These are phyloP conservation scores for Rhinatrema bivittatum DNA, from an alignment of 2,797 vertebrate genomes.

Conservation along the genomic window DNA sequence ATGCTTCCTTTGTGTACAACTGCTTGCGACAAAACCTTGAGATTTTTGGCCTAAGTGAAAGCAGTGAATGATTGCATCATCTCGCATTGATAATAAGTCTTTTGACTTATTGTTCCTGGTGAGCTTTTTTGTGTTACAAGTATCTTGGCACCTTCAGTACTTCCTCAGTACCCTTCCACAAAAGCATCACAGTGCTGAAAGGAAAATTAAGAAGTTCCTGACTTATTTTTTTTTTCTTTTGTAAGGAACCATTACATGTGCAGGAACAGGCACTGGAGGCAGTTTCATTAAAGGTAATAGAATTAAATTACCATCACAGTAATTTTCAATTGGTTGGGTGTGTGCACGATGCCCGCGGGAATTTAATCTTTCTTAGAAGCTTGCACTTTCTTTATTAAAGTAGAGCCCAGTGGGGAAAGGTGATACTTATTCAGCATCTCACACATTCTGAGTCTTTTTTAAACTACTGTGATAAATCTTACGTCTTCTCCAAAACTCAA, in stretches of 20 bases:
- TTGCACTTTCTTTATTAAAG: constrained; percentile 32
- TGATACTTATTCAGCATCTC: not conserved
- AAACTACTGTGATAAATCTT: constrained; percentile 37
- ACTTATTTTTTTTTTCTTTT: constrained; percentile 8
- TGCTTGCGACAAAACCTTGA: too few species aligned
- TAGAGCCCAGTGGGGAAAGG: constrained; percentile 11
- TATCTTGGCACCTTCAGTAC: not conserved
- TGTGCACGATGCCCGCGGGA: constrained; percentile 16
- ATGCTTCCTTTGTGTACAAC: too few species aligned
- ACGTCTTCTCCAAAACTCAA: constrained; percentile 13
- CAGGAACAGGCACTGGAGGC: not conserved
- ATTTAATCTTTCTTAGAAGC: constrained; percentile 5
- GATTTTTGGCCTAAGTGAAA: too few species aligned
- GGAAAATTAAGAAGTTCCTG: not conserved
- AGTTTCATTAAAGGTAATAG: not conserved
- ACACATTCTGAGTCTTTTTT: constrained; percentile 35
- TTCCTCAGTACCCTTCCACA: too few species aligned
- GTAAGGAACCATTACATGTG: not conserved
- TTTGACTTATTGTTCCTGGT: not conserved
- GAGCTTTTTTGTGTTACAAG: not conserved
- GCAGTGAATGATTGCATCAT: too few species aligned
- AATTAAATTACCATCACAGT: constrained; percentile 5
- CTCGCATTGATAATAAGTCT: too few species aligned
- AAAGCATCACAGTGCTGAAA: too few species aligned
- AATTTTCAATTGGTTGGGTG: not conserved